phyloP scores from a whole-genome alignment of 2,888 invertebrate genomes.

The Hemistola chrysoprasaria region DNA sequence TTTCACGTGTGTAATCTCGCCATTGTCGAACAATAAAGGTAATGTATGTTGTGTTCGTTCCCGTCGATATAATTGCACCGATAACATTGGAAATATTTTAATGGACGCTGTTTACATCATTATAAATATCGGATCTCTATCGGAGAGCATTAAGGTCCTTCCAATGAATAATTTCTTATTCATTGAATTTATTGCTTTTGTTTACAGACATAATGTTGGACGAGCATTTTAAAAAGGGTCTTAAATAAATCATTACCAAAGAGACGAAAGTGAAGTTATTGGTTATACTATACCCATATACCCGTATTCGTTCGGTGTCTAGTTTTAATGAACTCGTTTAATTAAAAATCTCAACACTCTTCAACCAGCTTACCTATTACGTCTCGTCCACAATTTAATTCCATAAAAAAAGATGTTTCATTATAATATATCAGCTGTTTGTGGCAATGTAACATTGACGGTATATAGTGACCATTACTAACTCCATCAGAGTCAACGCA shows the following conservation, averaged over 20 bases:
- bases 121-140: constrained; percentile 26
- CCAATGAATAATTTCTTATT: constrained; percentile 26
- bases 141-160: constrained; percentile 26
- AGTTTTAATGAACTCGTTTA: no score
- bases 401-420: constrained; percentile 16
- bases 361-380: constrained; percentile 2
- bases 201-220: constrained; percentile 17
- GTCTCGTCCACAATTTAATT: constrained; percentile 12
- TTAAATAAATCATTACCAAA: no score
- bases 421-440: constrained; percentile 19
- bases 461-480: constrained; percentile 14
- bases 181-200: constrained; percentile 20
- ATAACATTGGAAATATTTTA: constrained; percentile 30
- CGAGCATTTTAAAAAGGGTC: constrained; percentile 7
- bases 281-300: no score
- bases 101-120: constrained; percentile 27
- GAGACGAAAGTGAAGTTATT: no score
- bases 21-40: constrained; percentile 44
- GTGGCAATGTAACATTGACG: constrained; percentile 14
- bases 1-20: constrained; percentile 42
- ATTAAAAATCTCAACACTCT: no score
- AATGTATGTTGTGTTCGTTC: constrained; percentile 39
- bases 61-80: constrained; percentile 20
- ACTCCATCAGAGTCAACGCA: constrained; percentile 10
- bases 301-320: no score